phyloP scores from a whole-genome alignment of 1,140 invertebrate genomes.

The Drosophila setifemur region DNA sequence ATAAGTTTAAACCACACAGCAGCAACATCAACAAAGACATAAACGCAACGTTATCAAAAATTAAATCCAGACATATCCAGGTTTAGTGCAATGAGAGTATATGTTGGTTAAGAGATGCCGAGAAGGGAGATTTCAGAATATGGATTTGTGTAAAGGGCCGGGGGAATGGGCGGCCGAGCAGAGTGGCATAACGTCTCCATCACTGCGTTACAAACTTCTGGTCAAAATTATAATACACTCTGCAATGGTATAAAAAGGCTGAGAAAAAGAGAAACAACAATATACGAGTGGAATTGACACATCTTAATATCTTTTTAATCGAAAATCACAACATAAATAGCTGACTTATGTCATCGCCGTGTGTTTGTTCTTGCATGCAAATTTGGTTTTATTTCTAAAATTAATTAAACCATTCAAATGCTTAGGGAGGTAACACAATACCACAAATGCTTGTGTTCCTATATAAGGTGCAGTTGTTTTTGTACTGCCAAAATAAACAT shows the following conservation, averaged over 20 bases:
- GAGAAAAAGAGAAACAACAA: conserved; percentile 12
- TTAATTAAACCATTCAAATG: conserved; percentile 51
- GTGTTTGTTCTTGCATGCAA: conserved; percentile 18
- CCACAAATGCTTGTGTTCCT: conserved; percentile 39
- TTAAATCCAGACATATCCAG: conserved; percentile 53
- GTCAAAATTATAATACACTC: no score
- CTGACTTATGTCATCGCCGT: conserved; percentile 58
- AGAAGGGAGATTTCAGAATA: conserved; percentile 43
- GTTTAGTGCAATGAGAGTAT: conserved; percentile 51
- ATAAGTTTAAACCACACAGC: conserved; percentile 70
- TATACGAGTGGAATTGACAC: conserved; percentile 17
- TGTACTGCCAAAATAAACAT: conserved; percentile 20
- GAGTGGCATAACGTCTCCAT: no score
- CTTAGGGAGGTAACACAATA: conserved; percentile 43
- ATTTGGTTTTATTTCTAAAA: conserved; percentile 53
- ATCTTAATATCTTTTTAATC: conserved; percentile 37
- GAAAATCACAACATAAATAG: conserved; percentile 57
- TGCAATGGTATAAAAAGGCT: not conserved
- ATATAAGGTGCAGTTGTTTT: conserved; percentile 51
- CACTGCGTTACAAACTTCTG: no score
- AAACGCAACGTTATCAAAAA: conserved; percentile 47
- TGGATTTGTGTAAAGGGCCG: no score
- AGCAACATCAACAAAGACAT: conserved; percentile 10
- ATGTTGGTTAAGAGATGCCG: conserved; percentile 69
- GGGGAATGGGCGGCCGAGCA: no score